Base-by-base conservation (phyloP, 2,113 vertebrate species). In the Meriones unguiculatus region DNA sequence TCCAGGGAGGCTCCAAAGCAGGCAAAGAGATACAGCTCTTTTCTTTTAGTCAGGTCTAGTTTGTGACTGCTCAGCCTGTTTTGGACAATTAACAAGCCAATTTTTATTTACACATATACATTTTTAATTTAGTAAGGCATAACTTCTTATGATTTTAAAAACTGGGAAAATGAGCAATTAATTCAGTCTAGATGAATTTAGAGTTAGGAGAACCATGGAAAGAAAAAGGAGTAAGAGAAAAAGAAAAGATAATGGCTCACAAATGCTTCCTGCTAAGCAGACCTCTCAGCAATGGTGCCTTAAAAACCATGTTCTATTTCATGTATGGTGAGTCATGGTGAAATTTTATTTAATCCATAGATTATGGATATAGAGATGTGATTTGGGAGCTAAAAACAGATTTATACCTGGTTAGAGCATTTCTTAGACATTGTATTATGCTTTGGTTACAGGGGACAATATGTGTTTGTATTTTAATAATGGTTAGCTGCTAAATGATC, bases 131-230 rank as follows among this genome's bases (percentile, higher is more conserved):
- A 80, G 35, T 65, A 54, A 80, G 13, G 41, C 11, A 85, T n/a
- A 59, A 67, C 64, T 32, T 73, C 7, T 50, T 64, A 64, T 22
- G 28, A 81, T n/a, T 17, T 82, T 86, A 69, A 57, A 6, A 75
- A 84, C 78, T 84, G 62, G 32, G 80, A 97, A 95, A 93, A 69
- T 76, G 38, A 81, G 11, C 13, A 73, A 69, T 5, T 10, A 82
- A 65, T 15, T 87, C 6, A 77, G 0, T 90, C 38, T 89, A 85
- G 54, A 77, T 70, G 65, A 81, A 77, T 59, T 72, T 75, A 88
- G 46, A 95, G 70, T 54, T 92, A 46, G 62, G 35, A 84, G 62
- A 90, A 90, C 15, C 89, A 87, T 22, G 14, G 0, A 64, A 77
- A 70, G 28, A 65, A 75, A 62, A 62, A 41, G 10, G 24, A 64